A percentile compares a stretch with the other conserved stretches of the same genome.
phyloP scores from a whole-genome alignment of 2,888 invertebrate species.

The Meliscaeva auricollis region DNA sequence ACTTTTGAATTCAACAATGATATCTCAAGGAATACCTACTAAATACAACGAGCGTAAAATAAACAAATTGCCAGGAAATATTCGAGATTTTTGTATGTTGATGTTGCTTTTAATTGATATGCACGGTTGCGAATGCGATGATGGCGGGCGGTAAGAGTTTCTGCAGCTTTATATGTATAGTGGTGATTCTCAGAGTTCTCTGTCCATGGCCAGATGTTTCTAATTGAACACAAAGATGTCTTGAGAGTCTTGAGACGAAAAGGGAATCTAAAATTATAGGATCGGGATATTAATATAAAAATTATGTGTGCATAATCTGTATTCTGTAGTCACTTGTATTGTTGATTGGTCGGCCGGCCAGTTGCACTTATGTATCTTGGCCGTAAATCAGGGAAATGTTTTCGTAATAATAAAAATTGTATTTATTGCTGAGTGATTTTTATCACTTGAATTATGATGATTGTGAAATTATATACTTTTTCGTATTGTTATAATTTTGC shows the following conservation, averaged over 20 bases:
- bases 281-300: conserved; percentile 35
- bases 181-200: conserved; percentile 14
- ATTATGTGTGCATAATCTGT: conserved; percentile 33
- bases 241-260: neutral
- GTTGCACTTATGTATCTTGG: neutral
- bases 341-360: neutral
- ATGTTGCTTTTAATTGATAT: conserved; percentile 68
- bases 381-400: conserved; percentile 33
- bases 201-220: conserved; percentile 64
- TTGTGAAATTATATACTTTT: too few relatives aligned
- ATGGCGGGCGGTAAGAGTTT: conserved; percentile 15
- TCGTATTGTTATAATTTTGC: too few relatives aligned
- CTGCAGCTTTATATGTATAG: neutral
- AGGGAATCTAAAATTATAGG: conserved; percentile 16
- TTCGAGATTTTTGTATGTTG: conserved; percentile 57
- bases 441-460: conserved; percentile 10
- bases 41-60: too few relatives aligned
- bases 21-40: conserved; percentile 17
- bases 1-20: conserved; percentile 27
- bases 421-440: conserved; percentile 11
- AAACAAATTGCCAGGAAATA: conserved; percentile 66
- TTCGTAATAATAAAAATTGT: neutral
- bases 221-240: conserved; percentile 57
- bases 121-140: conserved; percentile 53
- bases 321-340: neutral